Base-by-base conservation (phyloP, 1,140 invertebrate genomes). In the Alviniconcha marisindica region DNA sequence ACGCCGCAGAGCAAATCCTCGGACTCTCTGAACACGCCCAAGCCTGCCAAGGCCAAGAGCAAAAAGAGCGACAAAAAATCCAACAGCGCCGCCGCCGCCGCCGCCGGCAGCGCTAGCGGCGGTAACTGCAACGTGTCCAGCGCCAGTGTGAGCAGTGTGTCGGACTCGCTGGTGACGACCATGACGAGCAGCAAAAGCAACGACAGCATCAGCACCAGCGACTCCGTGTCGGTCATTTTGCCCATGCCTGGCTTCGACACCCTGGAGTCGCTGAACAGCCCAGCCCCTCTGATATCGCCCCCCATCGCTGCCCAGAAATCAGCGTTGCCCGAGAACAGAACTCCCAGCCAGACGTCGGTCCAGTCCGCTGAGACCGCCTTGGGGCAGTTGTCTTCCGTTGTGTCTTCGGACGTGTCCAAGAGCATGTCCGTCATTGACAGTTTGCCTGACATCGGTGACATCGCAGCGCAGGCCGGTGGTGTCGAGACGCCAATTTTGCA, bases 31-130 rank as follows among this genome's bases (percentile, higher is more conserved):
- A 40, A 56, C 48, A 48, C 78, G 12, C 60, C 77, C 28, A 87
- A 87, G 74, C 73, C 81, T 81, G 83, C 83, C 82, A 84, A 84
- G 44, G 84, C 84, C 48, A 83, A 31, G 40, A 76, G 80, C n/a
- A 83, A 85, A 63, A 85, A 83, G 77, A 76, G 40, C 79, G 76
- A 83, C n/a, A 73, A 78, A 3, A 80, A 83, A 5, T 36, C 42
- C 31, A 28, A 14, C 18, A 54, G n/a, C 77, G 71, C 36, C 33
- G 31, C 56, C 18, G 33, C 44, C 2, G 73, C 56, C 24, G 56
- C 21, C 4, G 44, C n/a, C 38, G 44, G 24, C n/a, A 76, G 38
- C 3, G 38, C 51, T 14, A 24, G 14, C 42, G 51, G 42, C 28
- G 38, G 7, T 3, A 40, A 76, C 44, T 24, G 73, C 73, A 44